Evolutionary conservation across 1,140 invertebrate species (phyloP), one percentile per base, ranked within the genome.

Genomic region (Brachionus plicatilis): DNA sequence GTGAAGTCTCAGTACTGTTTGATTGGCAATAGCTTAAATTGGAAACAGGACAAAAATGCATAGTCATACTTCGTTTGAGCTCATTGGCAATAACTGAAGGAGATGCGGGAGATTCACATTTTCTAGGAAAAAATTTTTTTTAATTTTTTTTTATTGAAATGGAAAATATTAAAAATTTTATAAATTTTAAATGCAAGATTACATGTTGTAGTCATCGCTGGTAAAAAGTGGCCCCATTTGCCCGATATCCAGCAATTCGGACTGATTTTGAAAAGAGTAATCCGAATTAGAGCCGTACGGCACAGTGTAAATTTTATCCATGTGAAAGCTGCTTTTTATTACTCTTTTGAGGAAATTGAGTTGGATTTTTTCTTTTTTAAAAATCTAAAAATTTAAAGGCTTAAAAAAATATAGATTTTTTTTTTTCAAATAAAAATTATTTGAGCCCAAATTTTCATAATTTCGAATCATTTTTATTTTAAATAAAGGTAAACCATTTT

Each of bases 1-100:
- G 72, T 27, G 72, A 76, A 14, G 72, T 50, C 11, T 76, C 72
- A 20, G 43, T 76, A n/a, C 72, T 76, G 17, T 76, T 76, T 12
- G 72, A 47, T 50, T 76, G 43, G 27, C 20, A 50, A 33, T 47
- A 27, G 24, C 12, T 50, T n/a, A 9, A 20, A n/a, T 72, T 43
- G 9, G 37, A 20, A 4, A 41, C 68, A 14, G 29, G 68, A 76
- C 24, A 76, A 47, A 50, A 50, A 29, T 76, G 20, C 43, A 76
- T 50, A 24, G 53, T 20, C 72, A 76, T 76, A 50, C 72, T 76
- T 14, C 27, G 17, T 14, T 76, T 76, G 20, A 76, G 72, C 43
- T 76, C 72, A 9, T 53, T 76, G 8, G 45, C 72, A 14, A 76
- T 76, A 3, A 50, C 47, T 24, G 72, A 76, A 24, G 72, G 72